Percentiles rank a stretch among this genome's conserved stretches.
These are phyloP conservation scores for Sandelia bainsii DNA, from an alignment of 2,797 vertebrate species.

Conservation along the genomic window DNA sequence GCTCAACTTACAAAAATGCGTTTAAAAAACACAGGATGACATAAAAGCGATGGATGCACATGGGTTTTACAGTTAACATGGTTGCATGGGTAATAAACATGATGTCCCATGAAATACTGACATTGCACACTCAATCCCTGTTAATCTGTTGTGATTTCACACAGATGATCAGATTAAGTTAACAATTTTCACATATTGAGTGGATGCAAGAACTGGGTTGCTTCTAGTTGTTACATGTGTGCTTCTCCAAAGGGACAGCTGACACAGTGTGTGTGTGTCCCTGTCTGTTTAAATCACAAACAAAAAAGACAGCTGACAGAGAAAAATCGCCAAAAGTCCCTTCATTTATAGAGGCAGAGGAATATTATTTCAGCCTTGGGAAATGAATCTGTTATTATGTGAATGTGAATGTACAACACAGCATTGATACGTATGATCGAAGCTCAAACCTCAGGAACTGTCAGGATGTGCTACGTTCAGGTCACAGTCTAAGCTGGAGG, in stretches of 20 bases:
- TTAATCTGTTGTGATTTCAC: constrained; percentile 12
- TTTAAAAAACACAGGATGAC: not conserved
- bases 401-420: not conserved
- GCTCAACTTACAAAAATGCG: not conserved
- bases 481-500: no score
- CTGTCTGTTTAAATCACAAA: not conserved
- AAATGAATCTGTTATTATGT: not conserved
- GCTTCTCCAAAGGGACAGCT: not conserved
- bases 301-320: not conserved
- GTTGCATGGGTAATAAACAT: not conserved
- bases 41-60: not conserved
- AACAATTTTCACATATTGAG: constrained; percentile 17
- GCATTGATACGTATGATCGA: no score
- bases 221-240: not conserved
- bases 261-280: not conserved
- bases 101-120: not conserved
- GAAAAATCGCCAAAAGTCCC: not conserved
- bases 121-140: not conserved
- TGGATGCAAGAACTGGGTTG: constrained; percentile 1
- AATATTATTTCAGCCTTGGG: no score
- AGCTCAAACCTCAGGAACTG: not conserved
- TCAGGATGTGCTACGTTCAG: no score
- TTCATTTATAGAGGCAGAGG: not conserved
- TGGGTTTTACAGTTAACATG: not conserved
- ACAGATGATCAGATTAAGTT: constrained; percentile 34